Percentiles rank a stretch among this genome's conserved stretches.
Evolutionary conservation across 2,113 vertebrate genomes (phyloP).

Genomic region (Equus przewalskii): DNA sequence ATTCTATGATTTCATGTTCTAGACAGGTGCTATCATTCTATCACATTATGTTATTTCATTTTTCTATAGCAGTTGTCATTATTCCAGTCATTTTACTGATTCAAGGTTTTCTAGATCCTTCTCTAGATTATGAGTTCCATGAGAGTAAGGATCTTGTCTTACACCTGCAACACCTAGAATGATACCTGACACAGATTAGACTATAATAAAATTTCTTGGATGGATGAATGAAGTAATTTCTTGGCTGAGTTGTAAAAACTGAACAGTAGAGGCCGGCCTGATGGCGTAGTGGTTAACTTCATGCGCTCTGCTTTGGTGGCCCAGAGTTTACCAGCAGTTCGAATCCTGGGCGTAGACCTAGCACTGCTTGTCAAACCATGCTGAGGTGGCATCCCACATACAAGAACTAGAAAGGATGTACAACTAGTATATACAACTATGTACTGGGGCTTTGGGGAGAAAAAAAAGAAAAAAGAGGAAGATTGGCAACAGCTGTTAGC

Average conservation of each 20-base stretch:
- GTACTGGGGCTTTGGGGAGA: no score
- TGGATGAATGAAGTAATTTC: neutral
- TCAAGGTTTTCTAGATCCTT: neutral
- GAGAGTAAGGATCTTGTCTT: neutral
- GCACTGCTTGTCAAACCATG: no score
- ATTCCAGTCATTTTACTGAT: neutral
- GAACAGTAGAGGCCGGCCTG: no score
- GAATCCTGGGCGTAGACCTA: no score
- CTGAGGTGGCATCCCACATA: no score
- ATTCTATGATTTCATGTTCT: neutral
- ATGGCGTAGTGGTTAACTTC: no score
- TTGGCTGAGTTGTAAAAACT: neutral
- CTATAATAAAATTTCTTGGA: neutral
- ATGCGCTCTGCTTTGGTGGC: no score
- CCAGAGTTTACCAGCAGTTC: no score
- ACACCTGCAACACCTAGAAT: neutral
- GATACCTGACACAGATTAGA: neutral
- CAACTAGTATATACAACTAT: no score
- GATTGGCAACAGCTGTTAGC: no score
- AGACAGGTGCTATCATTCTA: rapidly evolving
- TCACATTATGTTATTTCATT: neutral
- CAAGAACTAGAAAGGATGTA: no score
- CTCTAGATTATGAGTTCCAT: neutral
- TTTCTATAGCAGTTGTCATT: neutral
- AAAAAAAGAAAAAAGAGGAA: no score